Evolutionary conservation across 1,140 invertebrate genomes (phyloP), one percentile per base, ranked within the genome.

Genomic region (Drosophila triauraria): DNA sequence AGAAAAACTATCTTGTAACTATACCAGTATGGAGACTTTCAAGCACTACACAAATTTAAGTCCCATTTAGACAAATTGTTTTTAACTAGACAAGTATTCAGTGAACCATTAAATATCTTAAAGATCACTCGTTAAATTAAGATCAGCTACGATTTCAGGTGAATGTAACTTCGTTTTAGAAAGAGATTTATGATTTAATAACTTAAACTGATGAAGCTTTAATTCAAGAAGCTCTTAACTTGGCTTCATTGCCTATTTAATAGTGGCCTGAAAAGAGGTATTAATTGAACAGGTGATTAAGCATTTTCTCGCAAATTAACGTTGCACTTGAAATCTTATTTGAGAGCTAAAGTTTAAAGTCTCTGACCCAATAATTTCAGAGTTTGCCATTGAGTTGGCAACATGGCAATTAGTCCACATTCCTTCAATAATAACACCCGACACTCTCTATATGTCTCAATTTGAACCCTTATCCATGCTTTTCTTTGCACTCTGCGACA

Each of bases 391-490:
- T 44, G 38, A 51, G 61, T 15, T n/a, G 8, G n/a, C 46, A 35
- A 43, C 17, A 50, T 70, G 38, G 69, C 46, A 58, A 50, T 35
- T 43, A 58, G 43, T 51, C 12, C 12, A 17, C 47, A 69, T 72
- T 72, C 67, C 54, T 23, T 71, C 32, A 70, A 72, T 71, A 58
- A 42, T 50, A 58, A 42, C 47, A 48, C 59, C 70, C 20, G 42
- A 75, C 46, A 75, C 47, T 48, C 61, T 60, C 25, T 8, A 25
- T 9, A 23, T 30, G 53, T 64, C 50, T 75, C 59, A 20, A 75
- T 51, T 47, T 43, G 58, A 56, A 56, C 40, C 74, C 56, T 60
- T 76, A 38, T 38, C 38, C 42, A 13, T 23, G 63, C 1, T 46
- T 35, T 25, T 58, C 15, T 17, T 10, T 35, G 50, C 23, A 44